These are phyloP conservation scores for Cerastis leucographa DNA, from an alignment of 2,888 invertebrate genomes.

Conservation along the genomic window DNA sequence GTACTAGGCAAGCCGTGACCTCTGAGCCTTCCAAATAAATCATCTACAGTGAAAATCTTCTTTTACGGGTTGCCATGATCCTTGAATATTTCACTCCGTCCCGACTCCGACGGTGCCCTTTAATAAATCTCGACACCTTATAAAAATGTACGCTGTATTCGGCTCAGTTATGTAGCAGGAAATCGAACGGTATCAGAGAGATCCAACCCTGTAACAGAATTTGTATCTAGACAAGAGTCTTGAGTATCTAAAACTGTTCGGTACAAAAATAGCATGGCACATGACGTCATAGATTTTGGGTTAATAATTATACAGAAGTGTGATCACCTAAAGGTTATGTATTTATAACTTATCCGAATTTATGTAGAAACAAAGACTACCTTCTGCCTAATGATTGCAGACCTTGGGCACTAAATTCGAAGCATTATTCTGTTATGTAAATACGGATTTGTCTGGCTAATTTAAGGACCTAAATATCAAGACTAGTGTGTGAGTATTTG, in stretches of 20 bases:
- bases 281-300: slow-evolving; percentile 9
- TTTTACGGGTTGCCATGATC: slow-evolving; percentile 74
- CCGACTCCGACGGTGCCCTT: slow-evolving; percentile 65
- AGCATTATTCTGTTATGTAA: neutral
- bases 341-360: neutral
- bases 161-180: slow-evolving; percentile 2
- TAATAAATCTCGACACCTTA: slow-evolving; percentile 80
- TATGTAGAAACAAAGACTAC: neutral
- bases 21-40: slow-evolving; percentile 75
- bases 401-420: neutral
- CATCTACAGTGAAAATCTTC: slow-evolving; percentile 76
- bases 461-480: neutral
- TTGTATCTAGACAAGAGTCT: neutral
- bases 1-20: slow-evolving; percentile 52
- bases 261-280: neutral
- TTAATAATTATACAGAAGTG: neutral
- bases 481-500: neutral
- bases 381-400: neutral
- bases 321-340: neutral
- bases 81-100: slow-evolving; percentile 84
- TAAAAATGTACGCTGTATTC: slow-evolving; percentile 69
- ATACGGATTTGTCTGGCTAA: neutral
- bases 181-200: slow-evolving; percentile 21
- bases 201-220: neutral
- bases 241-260: neutral